phyloP scores from a whole-genome alignment of 2,113 vertebrate genomes.

The Canis aureus region DNA sequence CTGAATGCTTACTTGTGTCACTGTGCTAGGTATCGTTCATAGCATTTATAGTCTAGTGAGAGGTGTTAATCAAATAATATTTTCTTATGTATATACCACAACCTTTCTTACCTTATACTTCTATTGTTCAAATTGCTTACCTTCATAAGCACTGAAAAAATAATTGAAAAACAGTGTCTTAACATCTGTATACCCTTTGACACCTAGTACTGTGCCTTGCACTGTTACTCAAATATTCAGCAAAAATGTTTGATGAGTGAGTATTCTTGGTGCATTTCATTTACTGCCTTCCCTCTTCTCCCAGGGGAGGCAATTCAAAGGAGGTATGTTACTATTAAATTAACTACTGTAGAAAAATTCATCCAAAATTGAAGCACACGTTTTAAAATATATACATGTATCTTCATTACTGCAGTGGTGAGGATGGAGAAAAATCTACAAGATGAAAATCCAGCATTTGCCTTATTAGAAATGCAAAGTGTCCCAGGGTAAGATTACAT shows the following conservation, averaged over 20 bases:
- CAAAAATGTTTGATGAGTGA: background rate
- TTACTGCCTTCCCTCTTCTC: background rate
- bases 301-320: constrained; percentile 14
- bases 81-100: background rate
- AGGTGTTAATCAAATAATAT: background rate
- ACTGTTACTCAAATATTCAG: background rate
- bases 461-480: constrained; percentile 48
- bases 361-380: constrained; percentile 46
- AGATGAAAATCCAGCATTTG: background rate
- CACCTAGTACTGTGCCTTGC: background rate
- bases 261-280: constrained; percentile 28
- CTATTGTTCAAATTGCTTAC: background rate
- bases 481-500: background rate
- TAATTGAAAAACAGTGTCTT: background rate
- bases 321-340: background rate
- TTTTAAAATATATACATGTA: background rate
- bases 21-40: background rate
- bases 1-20: background rate
- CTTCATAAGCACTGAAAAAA: background rate
- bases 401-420: background rate
- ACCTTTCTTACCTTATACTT: background rate
- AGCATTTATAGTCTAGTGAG: background rate
- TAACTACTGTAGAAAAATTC: constrained; percentile 52
- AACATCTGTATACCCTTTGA: background rate
- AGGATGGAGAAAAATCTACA: background rate